Percentiles rank a stretch among this genome's conserved stretches.
These are phyloP conservation scores for Cochlearius cochlearius DNA, from an alignment of 2,113 vertebrate genomes.

Conservation along the genomic window DNA sequence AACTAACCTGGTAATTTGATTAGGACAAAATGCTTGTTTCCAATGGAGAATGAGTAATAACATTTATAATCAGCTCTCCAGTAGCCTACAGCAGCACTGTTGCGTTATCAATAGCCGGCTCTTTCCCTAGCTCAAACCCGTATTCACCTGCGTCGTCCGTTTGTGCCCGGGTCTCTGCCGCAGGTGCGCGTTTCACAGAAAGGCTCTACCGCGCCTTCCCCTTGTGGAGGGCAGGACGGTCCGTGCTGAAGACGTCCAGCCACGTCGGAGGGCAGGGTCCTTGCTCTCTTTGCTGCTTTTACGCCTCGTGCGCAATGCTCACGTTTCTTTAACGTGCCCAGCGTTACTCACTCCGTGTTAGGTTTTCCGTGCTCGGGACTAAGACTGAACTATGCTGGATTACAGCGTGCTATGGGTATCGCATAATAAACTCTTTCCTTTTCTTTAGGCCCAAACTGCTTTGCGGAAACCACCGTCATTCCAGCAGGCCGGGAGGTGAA, in stretches of 20 bases:
- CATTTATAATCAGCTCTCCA: neutral
- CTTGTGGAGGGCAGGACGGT: accelerated
- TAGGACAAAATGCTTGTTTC: neutral
- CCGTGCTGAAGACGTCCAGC: accelerated
- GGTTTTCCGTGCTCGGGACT: neutral
- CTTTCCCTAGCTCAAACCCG: neutral
- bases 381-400: neutral
- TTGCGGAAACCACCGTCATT: slow-evolving; percentile 92
- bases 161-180: neutral
- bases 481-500: slow-evolving; percentile 95
- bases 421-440: neutral
- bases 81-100: neutral
- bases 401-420: neutral
- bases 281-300: neutral
- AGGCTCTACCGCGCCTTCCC: neutral
- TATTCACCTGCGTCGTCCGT: accelerated
- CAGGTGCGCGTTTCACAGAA: neutral
- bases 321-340: no score
- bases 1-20: neutral
- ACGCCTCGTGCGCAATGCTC: accelerated
- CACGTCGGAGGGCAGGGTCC: accelerated
- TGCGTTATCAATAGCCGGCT: neutral
- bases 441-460: slow-evolving; percentile 92
- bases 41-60: neutral
- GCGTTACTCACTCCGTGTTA: accelerated